phyloP scores from a whole-genome alignment of 2,797 vertebrate genomes.

The Dendrocincla tyrannina region DNA sequence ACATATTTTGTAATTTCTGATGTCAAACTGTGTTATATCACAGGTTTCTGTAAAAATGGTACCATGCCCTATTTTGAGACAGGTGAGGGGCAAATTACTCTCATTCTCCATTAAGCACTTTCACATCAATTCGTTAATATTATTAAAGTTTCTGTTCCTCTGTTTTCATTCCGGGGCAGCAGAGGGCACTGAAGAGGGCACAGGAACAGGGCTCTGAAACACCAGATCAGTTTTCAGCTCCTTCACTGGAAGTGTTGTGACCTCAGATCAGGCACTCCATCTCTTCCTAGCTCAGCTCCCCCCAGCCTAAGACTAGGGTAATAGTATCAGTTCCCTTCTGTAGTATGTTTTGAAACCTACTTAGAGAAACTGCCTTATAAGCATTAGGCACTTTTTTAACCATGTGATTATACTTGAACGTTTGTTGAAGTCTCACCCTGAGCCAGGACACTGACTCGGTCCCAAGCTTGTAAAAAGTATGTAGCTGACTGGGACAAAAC shows the following conservation, averaged over 20 bases:
- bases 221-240: neutral
- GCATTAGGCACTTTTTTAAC: neutral
- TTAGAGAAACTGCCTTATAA: neutral
- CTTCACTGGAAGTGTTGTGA: neutral
- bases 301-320: rapidly evolving
- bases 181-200: neutral
- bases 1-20: neutral
- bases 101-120: neutral
- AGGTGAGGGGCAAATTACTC: neutral
- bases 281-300: neutral
- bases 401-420: neutral
- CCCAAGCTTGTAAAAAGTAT: neutral
- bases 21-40: neutral
- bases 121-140: neutral
- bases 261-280: neutral
- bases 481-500: neutral
- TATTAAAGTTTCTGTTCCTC: neutral
- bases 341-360: neutral
- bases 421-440: neutral
- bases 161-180: neutral
- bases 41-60: neutral
- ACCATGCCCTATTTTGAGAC: neutral
- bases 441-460: neutral
- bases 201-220: neutral
- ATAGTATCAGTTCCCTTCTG: neutral